Conservation (phyloP, 2,113 vertebrate species). For the Phaethornis superciliosus region DNA sequence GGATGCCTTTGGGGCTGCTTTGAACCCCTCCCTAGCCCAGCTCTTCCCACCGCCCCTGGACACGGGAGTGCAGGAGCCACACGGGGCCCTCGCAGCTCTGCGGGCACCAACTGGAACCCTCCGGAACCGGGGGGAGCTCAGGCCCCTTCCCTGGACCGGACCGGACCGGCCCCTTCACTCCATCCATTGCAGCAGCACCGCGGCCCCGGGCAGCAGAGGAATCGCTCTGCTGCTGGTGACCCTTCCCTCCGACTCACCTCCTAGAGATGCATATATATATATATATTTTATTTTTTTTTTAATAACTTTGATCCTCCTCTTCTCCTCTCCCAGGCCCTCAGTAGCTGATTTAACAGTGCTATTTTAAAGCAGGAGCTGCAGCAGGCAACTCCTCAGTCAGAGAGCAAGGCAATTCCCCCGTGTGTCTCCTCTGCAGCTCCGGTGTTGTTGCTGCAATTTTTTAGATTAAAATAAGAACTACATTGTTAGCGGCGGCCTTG, state of each 20-base stretch:
- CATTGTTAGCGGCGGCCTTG: constrained; percentile 16
- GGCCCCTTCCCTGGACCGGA: too few relatives aligned
- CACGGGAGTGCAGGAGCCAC: too few relatives aligned
- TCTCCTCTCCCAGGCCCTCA: constrained; percentile 25
- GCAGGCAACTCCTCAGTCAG: background rate
- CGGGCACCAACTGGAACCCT: too few relatives aligned
- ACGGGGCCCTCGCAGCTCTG: too few relatives aligned
- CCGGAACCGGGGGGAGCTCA: too few relatives aligned
- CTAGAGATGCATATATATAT: background rate
- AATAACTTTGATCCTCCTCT: constrained; percentile 52
- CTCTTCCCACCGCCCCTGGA: too few relatives aligned
- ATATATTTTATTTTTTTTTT: too few relatives aligned
- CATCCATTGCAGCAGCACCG: too few relatives aligned
- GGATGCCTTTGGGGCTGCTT: background rate
- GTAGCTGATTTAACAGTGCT: constrained; percentile 8
- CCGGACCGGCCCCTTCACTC: too few relatives aligned
- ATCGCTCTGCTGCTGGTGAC: background rate
- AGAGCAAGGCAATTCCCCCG: background rate
- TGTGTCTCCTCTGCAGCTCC: background rate
- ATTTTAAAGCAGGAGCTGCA: background rate
- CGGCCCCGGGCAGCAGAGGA: too few relatives aligned
- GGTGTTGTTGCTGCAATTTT: background rate
- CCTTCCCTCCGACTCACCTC: background rate
- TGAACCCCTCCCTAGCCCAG: too few relatives aligned
- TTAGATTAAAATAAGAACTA: constrained; percentile 7